Percentiles rank a stretch among this genome's conserved stretches.
Evolutionary conservation across 2,888 invertebrate species (phyloP).

Genomic region (Caenorhabditis sp.): DNA sequence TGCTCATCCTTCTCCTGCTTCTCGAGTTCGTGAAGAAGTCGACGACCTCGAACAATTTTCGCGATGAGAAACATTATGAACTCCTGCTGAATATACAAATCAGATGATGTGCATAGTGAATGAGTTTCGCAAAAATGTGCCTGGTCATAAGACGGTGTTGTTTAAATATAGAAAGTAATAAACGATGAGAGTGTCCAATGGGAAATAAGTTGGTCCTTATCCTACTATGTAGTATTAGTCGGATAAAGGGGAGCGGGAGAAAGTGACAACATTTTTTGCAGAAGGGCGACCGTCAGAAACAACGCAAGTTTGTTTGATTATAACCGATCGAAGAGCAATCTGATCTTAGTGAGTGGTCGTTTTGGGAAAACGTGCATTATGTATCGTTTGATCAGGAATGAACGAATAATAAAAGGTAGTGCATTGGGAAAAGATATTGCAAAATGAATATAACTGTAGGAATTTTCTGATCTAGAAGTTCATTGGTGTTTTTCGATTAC

Average conservation of each 20-base stretch:
- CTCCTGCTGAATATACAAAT: slow-evolving; percentile 38
- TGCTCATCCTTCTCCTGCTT: slow-evolving; percentile 80
- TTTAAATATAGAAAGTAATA: slow-evolving; percentile 25
- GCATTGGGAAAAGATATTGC: neutral
- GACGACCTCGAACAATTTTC: slow-evolving; percentile 82
- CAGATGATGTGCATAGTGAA: neutral
- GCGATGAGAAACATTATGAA: slow-evolving; percentile 81
- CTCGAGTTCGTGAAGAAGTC: slow-evolving; percentile 81
- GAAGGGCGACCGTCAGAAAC: neutral
- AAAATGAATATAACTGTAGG: neutral
- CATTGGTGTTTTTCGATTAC: too few relatives aligned
- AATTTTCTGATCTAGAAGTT: too few relatives aligned
- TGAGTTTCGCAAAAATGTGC: neutral
- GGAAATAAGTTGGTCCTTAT: slow-evolving; percentile 17
- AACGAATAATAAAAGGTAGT: neutral
- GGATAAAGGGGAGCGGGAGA: slow-evolving; percentile 10
- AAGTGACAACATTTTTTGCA: slow-evolving; percentile 25
- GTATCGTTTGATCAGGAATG: neutral
- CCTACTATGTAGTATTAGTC: slow-evolving; percentile 18
- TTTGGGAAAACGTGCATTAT: neutral
- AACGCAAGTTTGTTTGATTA: slow-evolving; percentile 14
- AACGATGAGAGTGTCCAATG: slow-evolving; percentile 17
- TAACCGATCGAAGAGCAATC: slow-evolving; percentile 23
- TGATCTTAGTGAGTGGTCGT: slow-evolving; percentile 26
- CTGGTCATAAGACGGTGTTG: neutral